Evolutionary conservation across 2,113 vertebrate species (phyloP).

Genomic region (Tapirus terrestris): DNA sequence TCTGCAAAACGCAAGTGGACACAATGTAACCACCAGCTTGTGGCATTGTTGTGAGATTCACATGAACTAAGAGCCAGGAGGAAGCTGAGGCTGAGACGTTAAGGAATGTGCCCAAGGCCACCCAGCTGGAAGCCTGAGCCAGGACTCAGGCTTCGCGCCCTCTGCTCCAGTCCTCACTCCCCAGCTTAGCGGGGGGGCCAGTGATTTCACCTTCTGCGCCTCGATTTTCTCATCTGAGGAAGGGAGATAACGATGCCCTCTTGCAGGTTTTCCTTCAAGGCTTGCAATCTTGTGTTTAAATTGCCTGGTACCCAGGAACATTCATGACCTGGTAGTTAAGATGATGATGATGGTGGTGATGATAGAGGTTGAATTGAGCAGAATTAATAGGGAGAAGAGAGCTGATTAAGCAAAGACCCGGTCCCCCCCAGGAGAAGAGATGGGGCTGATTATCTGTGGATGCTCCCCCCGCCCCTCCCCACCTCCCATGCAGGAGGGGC

Average conservation of each 20-base stretch:
- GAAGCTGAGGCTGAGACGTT: not conserved
- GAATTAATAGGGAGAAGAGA: not conserved
- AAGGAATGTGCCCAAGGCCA: not conserved
- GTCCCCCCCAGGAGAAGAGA: not conserved
- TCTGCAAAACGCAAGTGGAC: not conserved
- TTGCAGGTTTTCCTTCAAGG: not conserved
- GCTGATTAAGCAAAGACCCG: not conserved
- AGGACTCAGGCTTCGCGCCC: not conserved
- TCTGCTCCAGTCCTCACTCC: not conserved
- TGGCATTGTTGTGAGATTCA: not conserved
- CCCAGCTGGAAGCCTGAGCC: not conserved
- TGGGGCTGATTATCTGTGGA: no score
- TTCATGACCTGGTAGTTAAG: not conserved
- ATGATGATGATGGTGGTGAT: no score
- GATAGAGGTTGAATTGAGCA: not conserved
- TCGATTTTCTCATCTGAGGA: not conserved
- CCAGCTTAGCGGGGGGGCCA: accelerated
- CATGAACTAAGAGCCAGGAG: not conserved
- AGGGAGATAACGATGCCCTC: not conserved
- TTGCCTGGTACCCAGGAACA: not conserved
- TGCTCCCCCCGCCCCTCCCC: not conserved
- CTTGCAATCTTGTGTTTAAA: not conserved
- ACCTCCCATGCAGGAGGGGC: not conserved
- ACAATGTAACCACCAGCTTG: no score
- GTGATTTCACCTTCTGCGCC: not conserved